Evolutionary conservation across 2,113 vertebrate species (phyloP).

Genomic region (Lamprologus lemairii): DNA sequence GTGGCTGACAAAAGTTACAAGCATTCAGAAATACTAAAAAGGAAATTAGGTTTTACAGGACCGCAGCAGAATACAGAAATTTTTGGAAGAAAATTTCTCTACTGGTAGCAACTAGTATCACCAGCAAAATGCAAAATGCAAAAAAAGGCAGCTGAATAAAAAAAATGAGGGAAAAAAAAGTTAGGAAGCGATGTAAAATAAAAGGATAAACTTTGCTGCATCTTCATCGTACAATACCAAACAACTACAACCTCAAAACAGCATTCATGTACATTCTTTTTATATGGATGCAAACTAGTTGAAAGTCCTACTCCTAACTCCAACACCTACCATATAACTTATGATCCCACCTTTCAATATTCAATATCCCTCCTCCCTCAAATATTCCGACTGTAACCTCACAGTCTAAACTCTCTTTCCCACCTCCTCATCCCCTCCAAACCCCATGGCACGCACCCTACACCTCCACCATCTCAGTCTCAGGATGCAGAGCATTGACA

Average conservation of each 20-base stretch:
- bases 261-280: neutral
- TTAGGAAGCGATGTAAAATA: neutral
- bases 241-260: neutral
- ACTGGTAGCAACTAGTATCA: neutral
- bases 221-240: neutral
- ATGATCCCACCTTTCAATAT: constrained; percentile 39
- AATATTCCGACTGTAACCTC: constrained; percentile 42
- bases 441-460: constrained; percentile 37
- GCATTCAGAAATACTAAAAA: neutral
- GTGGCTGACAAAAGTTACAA: neutral
- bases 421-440: neutral
- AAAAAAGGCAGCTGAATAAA: neutral
- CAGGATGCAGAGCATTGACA: constrained; percentile 82
- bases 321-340: constrained; percentile 6
- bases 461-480: constrained; percentile 58
- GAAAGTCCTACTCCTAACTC: constrained; percentile 2
- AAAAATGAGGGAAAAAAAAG: neutral
- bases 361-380: constrained; percentile 29
- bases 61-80: neutral
- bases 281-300: neutral
- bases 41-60: neutral
- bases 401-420: neutral
- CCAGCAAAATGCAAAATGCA: neutral
- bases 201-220: neutral
- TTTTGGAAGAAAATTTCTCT: neutral